Percentiles rank a stretch among this genome's conserved stretches.
phyloP scores from a whole-genome alignment of 1,140 invertebrate genomes.

The Rhynchophorus ferrugineus region DNA sequence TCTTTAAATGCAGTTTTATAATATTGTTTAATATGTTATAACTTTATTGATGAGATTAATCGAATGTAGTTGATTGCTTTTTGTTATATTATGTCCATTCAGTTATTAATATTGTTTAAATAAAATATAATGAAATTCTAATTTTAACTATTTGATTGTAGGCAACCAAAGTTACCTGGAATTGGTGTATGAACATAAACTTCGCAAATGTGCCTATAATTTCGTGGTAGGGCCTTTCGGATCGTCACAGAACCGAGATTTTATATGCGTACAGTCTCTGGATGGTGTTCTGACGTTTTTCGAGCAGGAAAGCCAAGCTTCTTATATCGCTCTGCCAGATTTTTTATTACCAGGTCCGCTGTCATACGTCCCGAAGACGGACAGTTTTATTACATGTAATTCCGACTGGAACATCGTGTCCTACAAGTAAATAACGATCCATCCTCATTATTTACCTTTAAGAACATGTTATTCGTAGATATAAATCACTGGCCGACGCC shows the following conservation, averaged over 20 bases:
- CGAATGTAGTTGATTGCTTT: too few species aligned
- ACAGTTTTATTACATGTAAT: slow-evolving; percentile 70
- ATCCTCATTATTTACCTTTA: not conserved
- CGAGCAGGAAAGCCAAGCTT: slow-evolving; percentile 80
- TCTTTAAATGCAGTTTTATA: too few species aligned
- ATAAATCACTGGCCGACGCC: slow-evolving; percentile 54
- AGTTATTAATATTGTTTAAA: too few species aligned
- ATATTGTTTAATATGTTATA: too few species aligned
- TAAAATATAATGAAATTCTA: too few species aligned
- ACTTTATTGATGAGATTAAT: too few species aligned
- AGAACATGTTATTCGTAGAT: slow-evolving; percentile 42
- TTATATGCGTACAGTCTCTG: slow-evolving; percentile 77
- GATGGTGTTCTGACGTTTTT: slow-evolving; percentile 79
- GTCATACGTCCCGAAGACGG: slow-evolving; percentile 65
- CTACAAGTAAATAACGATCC: slow-evolving; percentile 58
- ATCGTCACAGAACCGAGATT: slow-evolving; percentile 66
- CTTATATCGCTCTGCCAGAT: slow-evolving; percentile 64
- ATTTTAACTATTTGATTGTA: slow-evolving; percentile 40
- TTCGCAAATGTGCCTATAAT: slow-evolving; percentile 56
- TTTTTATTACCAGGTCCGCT: slow-evolving; percentile 73
- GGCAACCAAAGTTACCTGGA: slow-evolving; percentile 56
- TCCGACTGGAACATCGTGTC: slow-evolving; percentile 68
- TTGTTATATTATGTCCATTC: too few species aligned
- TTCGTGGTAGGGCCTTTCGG: slow-evolving; percentile 77
- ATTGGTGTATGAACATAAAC: slow-evolving; percentile 56